Base-by-base conservation (phyloP, 2,797 vertebrate genomes). In the Neomorphus geoffroyi region DNA sequence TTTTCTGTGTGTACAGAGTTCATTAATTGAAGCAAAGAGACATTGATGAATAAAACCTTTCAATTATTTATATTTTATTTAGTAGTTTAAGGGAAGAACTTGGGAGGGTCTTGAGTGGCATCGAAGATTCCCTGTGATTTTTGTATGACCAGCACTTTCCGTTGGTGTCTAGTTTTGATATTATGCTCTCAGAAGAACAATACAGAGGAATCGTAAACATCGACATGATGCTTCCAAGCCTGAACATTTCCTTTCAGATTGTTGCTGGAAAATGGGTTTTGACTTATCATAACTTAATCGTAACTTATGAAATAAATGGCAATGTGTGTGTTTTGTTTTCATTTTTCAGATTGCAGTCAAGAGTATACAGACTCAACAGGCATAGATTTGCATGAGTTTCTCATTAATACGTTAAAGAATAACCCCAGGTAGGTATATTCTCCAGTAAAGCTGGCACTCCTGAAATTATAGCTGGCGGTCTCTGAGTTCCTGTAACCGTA, bases 361-460 rank as follows among this genome's bases (percentile, higher is more conserved):
- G 99, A 99, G 94, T 99, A 99, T 93, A 99, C 98, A 7, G 99
- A 99, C 96, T 99, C 99, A 80, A 99, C 99, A 39, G 99, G 99
- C 96, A 99, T 99, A 95, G 99, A 99, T 98, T 98, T 99, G 94
- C 98, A 99, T 50, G 98, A 98, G 97, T 99, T 99, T 97, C 98
- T 99, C 92, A 97, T 99, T 80, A 98, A 98, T 80, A 99, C 99
- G 8, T 98, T 99, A 93, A 99, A 99, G 98, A 99, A 99, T 95
- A 99, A 99, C 97, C 98, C 99, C 97, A 98, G 98, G 98, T 98
- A 98, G 93, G 96, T 96, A 79, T 84, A 88, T 78, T 67, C 39
- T 83, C 41, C 5, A 0, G 74, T 92, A 65, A n/a, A 50, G 27
- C 45, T 92, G 86, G 41, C 32, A 48, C 61, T 83, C 15, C 46